Evolutionary conservation across 2,113 vertebrate species (phyloP), one percentile per base, ranked within the genome.

Genomic region (Mandrillus leucophaeus): DNA sequence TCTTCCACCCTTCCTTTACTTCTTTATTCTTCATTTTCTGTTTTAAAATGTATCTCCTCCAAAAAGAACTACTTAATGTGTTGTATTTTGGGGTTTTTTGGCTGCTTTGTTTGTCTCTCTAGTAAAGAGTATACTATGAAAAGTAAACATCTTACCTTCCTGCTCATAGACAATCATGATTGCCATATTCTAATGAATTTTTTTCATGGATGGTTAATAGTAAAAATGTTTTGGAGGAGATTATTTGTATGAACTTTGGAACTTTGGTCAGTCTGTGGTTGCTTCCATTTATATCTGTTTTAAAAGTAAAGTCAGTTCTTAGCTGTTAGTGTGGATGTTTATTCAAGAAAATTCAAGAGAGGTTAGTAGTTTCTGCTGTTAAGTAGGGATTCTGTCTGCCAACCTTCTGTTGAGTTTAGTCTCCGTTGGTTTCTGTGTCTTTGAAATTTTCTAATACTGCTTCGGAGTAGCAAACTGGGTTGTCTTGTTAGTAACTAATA

Each of bases 251-350:
- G 57, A 90, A 86, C n/a, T 72, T 92, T 59, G n/a, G 32, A 90
- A 88, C 45, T 72, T 93, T 68, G 32, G 43, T 76, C 14, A 66
- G 12, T 90, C 61, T 94, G 9, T 70, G 22, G 17, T 95, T 91
- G 30, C 45, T 93, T 93, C 45, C 89, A 8, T 84, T 81, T 97
- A 75, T 97, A 27, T 92, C 30, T 83, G 6, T 64, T 97, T 95
- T 90, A 27, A 90, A 73, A 93, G 22, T 61, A 18, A 45, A 75
- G 43, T 88, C 45, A 88, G 32, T 92, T 94, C 10, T 88, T 93
- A 73, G 25, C 86, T 96, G 40, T 4, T 85, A 45, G 4, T 59
- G 1, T 73, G 72, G 35, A 8, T 9, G 76, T 8, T 79, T 87
- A 35, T 9, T 87, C 88, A 52, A 64, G 27, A 81, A 96, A 86